Evolutionary conservation across 2,888 invertebrate species (phyloP).

Genomic region (Holacanthella duospinosa): DNA sequence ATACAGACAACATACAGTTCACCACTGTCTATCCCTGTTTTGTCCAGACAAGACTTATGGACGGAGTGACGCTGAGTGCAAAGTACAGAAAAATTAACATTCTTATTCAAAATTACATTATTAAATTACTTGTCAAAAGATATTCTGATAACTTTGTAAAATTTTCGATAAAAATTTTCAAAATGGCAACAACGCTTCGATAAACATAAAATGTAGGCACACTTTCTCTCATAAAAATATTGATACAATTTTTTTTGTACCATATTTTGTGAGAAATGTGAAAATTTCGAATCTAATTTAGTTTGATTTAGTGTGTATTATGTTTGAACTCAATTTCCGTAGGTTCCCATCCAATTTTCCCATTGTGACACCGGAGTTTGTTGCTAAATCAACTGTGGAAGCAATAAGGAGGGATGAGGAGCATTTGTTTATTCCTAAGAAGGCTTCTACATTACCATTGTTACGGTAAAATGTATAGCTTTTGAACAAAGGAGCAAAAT

Average conservation of each 20-base stretch:
- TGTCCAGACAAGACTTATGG: constrained; percentile 47
- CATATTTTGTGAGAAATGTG: too few relatives aligned
- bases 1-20: constrained; percentile 53
- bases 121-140: background rate
- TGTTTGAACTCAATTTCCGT: too few relatives aligned
- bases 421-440: constrained; percentile 22
- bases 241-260: too few relatives aligned
- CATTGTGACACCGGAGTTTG: constrained; percentile 19
- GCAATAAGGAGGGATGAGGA: constrained; percentile 25
- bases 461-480: background rate
- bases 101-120: too few relatives aligned
- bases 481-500: too few relatives aligned
- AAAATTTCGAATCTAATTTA: too few relatives aligned
- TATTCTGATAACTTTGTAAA: background rate
- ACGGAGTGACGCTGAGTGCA: constrained; percentile 46
- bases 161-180: too few relatives aligned
- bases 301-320: too few relatives aligned
- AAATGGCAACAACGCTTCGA: too few relatives aligned
- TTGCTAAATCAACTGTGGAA: constrained; percentile 22
- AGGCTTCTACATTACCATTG: background rate
- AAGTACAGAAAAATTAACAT: constrained; percentile 11
- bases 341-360: constrained; percentile 10
- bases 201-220: too few relatives aligned
- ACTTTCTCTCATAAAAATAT: too few relatives aligned
- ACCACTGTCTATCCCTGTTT: constrained; percentile 56